phyloP scores from a whole-genome alignment of 92 coral and sea anemone genomes.

The Montipora capitata region DNA sequence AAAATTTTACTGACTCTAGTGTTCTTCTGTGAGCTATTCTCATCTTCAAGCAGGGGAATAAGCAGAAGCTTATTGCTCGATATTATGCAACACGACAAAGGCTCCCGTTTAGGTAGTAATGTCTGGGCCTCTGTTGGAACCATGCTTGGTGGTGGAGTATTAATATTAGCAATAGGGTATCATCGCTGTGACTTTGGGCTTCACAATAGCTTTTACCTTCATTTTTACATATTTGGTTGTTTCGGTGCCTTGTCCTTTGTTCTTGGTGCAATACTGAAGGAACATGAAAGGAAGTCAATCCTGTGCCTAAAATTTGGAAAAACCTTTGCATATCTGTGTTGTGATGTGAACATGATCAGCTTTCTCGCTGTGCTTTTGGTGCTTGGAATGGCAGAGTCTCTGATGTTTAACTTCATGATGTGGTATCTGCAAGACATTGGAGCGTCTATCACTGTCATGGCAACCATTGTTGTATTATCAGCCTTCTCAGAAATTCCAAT shows the following conservation, averaged over 20 bases:
- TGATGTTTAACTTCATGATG: conserved; percentile 91
- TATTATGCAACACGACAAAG: conserved; percentile 74
- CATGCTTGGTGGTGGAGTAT: conserved; percentile 80
- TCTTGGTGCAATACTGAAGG: conserved; percentile 80
- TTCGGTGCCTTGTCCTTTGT: conserved; percentile 70
- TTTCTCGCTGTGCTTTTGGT: conserved; percentile 82
- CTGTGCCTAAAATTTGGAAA: conserved; percentile 79
- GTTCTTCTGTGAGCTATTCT: conserved; percentile 79
- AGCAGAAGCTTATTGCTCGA: conserved; percentile 84
- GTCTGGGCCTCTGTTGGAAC: conserved; percentile 84
- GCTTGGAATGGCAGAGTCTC: conserved; percentile 96
- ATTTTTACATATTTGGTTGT: conserved; percentile 10
- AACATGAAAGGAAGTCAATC: conserved; percentile 81
- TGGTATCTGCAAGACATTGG: conserved; percentile 97
- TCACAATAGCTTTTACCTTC: conserved; percentile 86
- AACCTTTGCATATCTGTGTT: conserved; percentile 77
- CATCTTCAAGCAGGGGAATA: conserved; percentile 82
- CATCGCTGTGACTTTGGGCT: conserved; percentile 86
- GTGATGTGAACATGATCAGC: conserved; percentile 81
- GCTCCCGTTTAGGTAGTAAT: conserved; percentile 52
- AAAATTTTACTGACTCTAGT: conserved; percentile 71
- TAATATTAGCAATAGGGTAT: conserved; percentile 77
- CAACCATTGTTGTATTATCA: conserved; percentile 73
- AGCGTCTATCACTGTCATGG: conserved; percentile 88
- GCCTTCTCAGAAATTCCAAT: conserved; percentile 89